Base-by-base conservation (phyloP, 1,140 invertebrate species). In the Cardiocondyla obscurior region DNA sequence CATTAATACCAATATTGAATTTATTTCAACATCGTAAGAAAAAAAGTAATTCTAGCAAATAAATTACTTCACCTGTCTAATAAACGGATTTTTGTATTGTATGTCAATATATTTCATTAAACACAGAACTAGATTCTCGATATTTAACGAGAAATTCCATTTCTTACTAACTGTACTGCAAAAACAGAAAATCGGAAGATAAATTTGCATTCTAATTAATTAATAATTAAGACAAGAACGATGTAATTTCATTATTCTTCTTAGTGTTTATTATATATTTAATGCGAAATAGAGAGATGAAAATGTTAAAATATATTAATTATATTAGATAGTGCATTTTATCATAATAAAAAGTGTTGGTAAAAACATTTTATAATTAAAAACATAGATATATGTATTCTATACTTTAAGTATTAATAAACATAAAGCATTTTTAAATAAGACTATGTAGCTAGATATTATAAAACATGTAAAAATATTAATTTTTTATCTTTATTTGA, bases 1-100 rank as follows among this genome's bases (percentile, higher is more conserved):
- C 2, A 53, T 77, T 39, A 60, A 74, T 33, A 62, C 28, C 58
- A 74, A 74, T 62, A 19, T 46, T 22, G 3, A 58, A 14, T 16
- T 33, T 25, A 22, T n/a, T 6, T 33, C 36, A 33, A 36, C 16
- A 12, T 19, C 14, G 10, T 19, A 39, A 6, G 12, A 36, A 19
- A 2, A 36, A 1, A 51, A 39, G 25, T 39, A 5, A 77, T 65
- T 1, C 1, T 77, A 5, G 4, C 6, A 53, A 77, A 51, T 16
- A 77, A 36, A 12, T 16, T 22, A 39, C 36, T 42, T 5, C 14
- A 14, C 12, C 39, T 22, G n/a, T n/a, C 2, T 12, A 70, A 82
- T 81, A 82, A 79, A 85, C 65, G 86, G 74, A 74, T 87, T 82
- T 85, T 84, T 67, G 22, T 25, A 67, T 67, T 67, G 65, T 53